Conservation (phyloP, 2,797 vertebrate genomes). For the Sebastiscus albofasciatus region DNA sequence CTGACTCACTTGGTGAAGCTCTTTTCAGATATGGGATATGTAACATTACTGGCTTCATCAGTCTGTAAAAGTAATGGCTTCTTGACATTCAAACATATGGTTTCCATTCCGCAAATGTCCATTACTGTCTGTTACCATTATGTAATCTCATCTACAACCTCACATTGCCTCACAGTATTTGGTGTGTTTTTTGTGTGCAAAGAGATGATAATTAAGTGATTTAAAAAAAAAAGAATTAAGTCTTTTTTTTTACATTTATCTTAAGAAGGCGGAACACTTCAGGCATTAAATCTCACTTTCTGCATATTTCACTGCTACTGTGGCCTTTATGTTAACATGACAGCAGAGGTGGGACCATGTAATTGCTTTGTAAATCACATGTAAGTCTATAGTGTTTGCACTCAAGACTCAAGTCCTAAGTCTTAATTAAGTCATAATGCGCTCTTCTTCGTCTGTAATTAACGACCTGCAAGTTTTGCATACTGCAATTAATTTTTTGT, state of each 20-base stretch:
- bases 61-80: background rate
- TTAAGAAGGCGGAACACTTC: background rate
- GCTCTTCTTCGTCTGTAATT: too few species aligned
- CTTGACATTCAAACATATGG: background rate
- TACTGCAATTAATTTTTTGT: too few species aligned
- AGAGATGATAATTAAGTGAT: background rate
- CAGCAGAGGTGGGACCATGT: too few species aligned
- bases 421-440: too few species aligned
- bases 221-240: too few species aligned
- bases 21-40: background rate
- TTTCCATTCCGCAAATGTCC: background rate
- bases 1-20: too few species aligned
- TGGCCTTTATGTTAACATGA: background rate
- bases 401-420: too few species aligned
- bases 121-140: background rate
- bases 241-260: background rate
- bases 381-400: too few species aligned
- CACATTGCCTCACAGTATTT: background rate
- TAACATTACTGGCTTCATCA: background rate
- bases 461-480: too few species aligned
- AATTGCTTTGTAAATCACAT: too few species aligned
- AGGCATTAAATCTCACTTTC: background rate
- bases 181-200: background rate
- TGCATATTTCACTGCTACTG: background rate
- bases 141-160: background rate